Base-by-base conservation (phyloP, 2,113 vertebrate species). In the Manacus vitellinus region DNA sequence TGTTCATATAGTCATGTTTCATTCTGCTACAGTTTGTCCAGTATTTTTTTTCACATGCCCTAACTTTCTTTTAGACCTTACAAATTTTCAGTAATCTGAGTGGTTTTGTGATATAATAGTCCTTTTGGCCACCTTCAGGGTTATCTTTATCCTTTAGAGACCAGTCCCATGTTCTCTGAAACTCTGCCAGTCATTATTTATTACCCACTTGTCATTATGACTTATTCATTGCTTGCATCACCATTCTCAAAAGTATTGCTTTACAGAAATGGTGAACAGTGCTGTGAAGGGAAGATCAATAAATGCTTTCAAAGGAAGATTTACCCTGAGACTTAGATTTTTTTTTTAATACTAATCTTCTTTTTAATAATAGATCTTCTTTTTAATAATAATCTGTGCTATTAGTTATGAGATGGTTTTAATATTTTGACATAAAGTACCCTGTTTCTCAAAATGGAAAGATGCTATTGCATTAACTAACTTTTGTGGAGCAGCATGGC, bases 151-250 rank as follows among this genome's bases (percentile, higher is more conserved):
- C 37, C 83, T 90, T 87, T 89, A 62, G 87, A 95, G 91, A 92
- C 56, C 15, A 46, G 41, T 66, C 35, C 12, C 86, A 25, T 68
- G 76, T 95, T 89, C 77, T 95, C 63, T 95, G 67, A 94, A 95
- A 77, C 31, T 94, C 91, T 94, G 63, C 82, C 87, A 95, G 85
- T 92, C 72, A 59, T 96, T 97, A 93, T 97, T 97, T 97, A 97
- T 96, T 96, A 95, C 83, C 85, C 71, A 66, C 70, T 95, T 97
- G 91, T 96, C 91, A 88, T 49, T 90, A 92, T 95, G 89, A 95
- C 95, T 97, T 96, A 97, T 66, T 96, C 89, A 93, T 96, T 95
- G 94, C 95, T 96, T 96, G 90, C 90, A 96, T 97, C 97, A 96
- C 93, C 88, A 73, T 97, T 95, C 95, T 92, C 91, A 71, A 93